These are phyloP conservation scores for Lepidostoma basale DNA, from an alignment of 1,140 invertebrate genomes.

Conservation along the genomic window DNA sequence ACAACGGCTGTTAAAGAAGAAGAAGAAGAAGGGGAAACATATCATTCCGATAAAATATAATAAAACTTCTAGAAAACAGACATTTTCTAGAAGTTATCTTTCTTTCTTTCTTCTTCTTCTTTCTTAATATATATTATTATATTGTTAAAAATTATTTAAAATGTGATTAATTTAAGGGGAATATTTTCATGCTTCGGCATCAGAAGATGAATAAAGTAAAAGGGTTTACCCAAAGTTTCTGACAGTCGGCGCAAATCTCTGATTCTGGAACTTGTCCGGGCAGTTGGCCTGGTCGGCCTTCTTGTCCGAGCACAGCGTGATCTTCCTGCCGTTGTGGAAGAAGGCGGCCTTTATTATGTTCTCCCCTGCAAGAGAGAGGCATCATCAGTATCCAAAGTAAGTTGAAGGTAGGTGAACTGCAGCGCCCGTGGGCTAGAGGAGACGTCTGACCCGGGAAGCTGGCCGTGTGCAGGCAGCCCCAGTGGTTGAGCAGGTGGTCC, in stretches of 20 bases:
- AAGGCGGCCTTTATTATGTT: conserved; percentile 80
- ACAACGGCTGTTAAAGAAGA: too few species aligned
- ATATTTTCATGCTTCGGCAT: too few species aligned
- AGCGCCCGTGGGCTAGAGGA: not conserved
- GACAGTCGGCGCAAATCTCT: conserved; percentile 78
- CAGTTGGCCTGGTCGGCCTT: conserved; percentile 78
- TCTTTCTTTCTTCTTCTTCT: too few species aligned
- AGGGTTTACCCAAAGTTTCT: conserved; percentile 75
- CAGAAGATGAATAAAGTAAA: not conserved
- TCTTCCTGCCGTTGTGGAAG: conserved; percentile 84
- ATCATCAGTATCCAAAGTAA: conserved; percentile 37
- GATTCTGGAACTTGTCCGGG: conserved; percentile 82
- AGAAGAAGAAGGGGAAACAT: too few species aligned
- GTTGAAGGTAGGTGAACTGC: not conserved
- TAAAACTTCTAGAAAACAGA: too few species aligned
- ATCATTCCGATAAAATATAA: too few species aligned
- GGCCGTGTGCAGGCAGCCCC: conserved; percentile 63
- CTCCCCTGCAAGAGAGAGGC: conserved; percentile 74
- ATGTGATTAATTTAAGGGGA: too few species aligned
- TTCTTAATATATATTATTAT: too few species aligned
- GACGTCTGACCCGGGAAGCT: conserved; percentile 54
- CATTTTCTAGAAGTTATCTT: too few species aligned
- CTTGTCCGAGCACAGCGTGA: conserved; percentile 70
- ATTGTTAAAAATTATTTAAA: too few species aligned
- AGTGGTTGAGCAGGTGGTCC: conserved; percentile 83